These are phyloP conservation scores for Thalassophryne amazonica DNA, from an alignment of 2,797 vertebrate species.

Conservation along the genomic window DNA sequence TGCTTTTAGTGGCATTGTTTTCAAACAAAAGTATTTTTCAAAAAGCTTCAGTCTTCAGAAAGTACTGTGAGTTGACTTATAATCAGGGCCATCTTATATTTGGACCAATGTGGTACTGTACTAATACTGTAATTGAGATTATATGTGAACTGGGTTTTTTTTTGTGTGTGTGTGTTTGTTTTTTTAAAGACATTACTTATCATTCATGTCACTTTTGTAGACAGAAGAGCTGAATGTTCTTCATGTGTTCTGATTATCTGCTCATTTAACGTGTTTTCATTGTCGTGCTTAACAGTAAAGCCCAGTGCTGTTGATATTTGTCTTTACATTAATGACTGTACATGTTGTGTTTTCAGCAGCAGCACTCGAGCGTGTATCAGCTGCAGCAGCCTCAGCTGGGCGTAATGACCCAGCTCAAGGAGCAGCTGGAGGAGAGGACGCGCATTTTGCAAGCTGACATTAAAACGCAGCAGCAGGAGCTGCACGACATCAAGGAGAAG, in stretches of 20 bases:
- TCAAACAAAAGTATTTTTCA: no score
- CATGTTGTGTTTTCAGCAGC: conserved; percentile 28
- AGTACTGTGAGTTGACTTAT: no score
- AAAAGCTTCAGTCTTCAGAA: no score
- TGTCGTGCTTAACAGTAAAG: no score
- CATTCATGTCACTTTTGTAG: not conserved
- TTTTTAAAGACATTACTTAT: conserved; percentile 1
- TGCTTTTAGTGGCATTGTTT: no score
- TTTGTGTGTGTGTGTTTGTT: not conserved
- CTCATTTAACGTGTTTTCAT: not conserved
- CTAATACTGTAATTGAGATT: not conserved
- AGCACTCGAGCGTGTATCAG: conserved; percentile 72
- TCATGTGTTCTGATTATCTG: conserved; percentile 7
- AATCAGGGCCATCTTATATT: no score
- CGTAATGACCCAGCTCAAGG: conserved; percentile 86
- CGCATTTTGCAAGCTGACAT: conserved; percentile 86
- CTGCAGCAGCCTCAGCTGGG: conserved; percentile 81
- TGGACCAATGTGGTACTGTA: no score
- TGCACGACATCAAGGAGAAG: conserved; percentile 87
- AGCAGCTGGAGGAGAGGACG: conserved; percentile 86
- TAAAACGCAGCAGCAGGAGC: conserved; percentile 84
- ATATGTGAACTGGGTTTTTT: not conserved
- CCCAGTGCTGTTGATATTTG: no score
- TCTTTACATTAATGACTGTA: not conserved
- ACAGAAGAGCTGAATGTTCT: not conserved